These are phyloP conservation scores for Mastomys natalensis DNA, from an alignment of 2,113 vertebrate genomes.

Conservation along the genomic window DNA sequence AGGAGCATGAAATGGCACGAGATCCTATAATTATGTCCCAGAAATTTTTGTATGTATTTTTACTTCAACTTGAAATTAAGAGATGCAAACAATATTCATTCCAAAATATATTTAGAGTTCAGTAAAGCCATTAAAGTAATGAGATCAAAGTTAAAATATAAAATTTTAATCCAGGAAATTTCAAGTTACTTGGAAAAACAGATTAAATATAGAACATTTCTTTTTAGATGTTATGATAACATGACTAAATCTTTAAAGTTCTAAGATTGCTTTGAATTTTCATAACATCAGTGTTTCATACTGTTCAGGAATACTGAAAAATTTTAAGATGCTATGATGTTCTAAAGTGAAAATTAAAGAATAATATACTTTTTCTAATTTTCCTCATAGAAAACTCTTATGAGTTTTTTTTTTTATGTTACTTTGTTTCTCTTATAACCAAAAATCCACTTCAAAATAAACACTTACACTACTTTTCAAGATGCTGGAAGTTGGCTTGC, in stretches of 20 bases:
- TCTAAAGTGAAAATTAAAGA: slow-evolving; percentile 20
- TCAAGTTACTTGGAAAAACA: background rate
- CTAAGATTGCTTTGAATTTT: slow-evolving; percentile 28
- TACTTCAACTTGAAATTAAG: slow-evolving; percentile 20
- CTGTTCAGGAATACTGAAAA: background rate
- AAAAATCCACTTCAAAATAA: slow-evolving; percentile 36
- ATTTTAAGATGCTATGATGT: background rate
- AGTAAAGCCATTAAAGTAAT: slow-evolving; percentile 17
- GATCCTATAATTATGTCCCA: background rate
- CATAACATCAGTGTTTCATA: background rate
- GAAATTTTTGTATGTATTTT: background rate
- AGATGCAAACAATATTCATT: background rate
- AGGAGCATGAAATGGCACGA: background rate
- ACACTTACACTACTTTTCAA: background rate
- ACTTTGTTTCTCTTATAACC: slow-evolving; percentile 8
- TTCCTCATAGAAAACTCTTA: background rate
- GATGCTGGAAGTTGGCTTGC: too few relatives aligned
- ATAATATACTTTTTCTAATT: background rate
- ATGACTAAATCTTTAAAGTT: background rate
- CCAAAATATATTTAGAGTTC: background rate
- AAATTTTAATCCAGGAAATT: background rate
- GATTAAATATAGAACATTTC: slow-evolving; percentile 26
- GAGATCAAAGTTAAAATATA: background rate
- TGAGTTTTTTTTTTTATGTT: background rate
- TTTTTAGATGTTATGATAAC: background rate